Evolutionary conservation across 2,797 vertebrate species (phyloP).

Genomic region (Enteromius afrohamiltoni): DNA sequence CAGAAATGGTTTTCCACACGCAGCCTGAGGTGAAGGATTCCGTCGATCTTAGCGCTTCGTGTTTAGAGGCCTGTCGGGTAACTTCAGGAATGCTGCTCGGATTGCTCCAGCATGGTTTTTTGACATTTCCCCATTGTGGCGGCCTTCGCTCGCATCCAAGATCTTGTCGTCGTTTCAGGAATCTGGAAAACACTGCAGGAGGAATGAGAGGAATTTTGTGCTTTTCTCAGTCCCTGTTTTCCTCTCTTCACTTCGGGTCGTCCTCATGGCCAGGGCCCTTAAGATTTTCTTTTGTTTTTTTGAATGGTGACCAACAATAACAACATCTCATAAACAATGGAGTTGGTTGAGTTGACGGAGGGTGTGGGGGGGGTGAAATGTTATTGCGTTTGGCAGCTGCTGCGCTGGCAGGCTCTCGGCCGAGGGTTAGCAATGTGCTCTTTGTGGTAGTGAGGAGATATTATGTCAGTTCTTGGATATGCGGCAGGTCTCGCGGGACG

Average conservation of each 20-base stretch:
- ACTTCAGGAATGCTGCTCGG: constrained; percentile 72
- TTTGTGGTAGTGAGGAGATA: constrained; percentile 82
- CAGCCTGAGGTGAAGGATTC: constrained; percentile 9
- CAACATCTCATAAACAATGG: constrained; percentile 95
- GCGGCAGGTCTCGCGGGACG: constrained; percentile 73
- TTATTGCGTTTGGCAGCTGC: constrained; percentile 85
- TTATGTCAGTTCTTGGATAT: constrained; percentile 87
- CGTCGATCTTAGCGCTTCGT: constrained; percentile 32
- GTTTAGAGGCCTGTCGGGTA: constrained; percentile 70
- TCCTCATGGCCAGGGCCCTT: constrained; percentile 77
- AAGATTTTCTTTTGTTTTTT: constrained; percentile 86
- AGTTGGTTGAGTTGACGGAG: constrained; percentile 83
- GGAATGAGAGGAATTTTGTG: constrained; percentile 81
- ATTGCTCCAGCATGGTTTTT: constrained; percentile 65
- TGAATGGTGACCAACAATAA: constrained; percentile 95
- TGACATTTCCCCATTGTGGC: constrained; percentile 68
- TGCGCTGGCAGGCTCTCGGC: constrained; percentile 72
- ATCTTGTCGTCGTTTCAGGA: constrained; percentile 74
- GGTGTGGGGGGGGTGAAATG: constrained; percentile 72
- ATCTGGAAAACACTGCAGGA: constrained; percentile 81
- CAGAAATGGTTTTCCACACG: background rate
- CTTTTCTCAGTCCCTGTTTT: constrained; percentile 67
- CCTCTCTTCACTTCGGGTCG: constrained; percentile 77
- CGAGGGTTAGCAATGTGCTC: constrained; percentile 76
- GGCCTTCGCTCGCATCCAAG: constrained; percentile 70